phyloP scores from a whole-genome alignment of 35 echinoderm and acorn worm species.

The Patiria miniata region DNA sequence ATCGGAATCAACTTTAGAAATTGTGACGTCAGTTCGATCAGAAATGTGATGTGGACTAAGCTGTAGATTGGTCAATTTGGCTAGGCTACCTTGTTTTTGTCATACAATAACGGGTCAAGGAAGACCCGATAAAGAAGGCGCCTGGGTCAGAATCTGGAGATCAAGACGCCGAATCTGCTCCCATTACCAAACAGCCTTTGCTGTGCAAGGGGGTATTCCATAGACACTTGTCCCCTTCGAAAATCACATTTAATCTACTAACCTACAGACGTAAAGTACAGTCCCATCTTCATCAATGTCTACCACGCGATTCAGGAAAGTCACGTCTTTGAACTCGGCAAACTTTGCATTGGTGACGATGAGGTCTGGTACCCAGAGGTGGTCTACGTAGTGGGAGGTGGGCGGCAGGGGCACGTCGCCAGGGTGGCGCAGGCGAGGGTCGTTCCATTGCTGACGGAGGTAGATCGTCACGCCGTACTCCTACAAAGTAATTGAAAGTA shows the following conservation, averaged over 20 bases:
- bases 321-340: slow-evolving; percentile 28
- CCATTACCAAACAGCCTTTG: no score
- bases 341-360: slow-evolving; percentile 39
- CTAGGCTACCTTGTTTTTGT: no score
- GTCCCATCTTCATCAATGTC: slow-evolving; percentile 19
- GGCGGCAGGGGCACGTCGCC: background rate
- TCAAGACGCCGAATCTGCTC: no score
- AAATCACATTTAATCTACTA: background rate
- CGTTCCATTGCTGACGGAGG: slow-evolving; percentile 44
- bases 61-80: no score
- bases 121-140: no score
- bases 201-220: no score
- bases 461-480: slow-evolving; percentile 46
- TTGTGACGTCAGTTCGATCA: no score
- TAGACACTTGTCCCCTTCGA: background rate
- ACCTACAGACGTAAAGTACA: slow-evolving; percentile 38
- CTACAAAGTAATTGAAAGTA: background rate
- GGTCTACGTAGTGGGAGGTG: slow-evolving; percentile 25
- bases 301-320: slow-evolving; percentile 14
- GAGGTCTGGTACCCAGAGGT: slow-evolving; percentile 51
- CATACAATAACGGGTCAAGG: no score
- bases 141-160: no score
- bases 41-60: no score
- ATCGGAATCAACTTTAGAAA: no score
- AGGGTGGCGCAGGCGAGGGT: slow-evolving; percentile 33